Evolutionary conservation across 2,797 vertebrate genomes (phyloP).

Genomic region (Glyptemys insculpta): DNA sequence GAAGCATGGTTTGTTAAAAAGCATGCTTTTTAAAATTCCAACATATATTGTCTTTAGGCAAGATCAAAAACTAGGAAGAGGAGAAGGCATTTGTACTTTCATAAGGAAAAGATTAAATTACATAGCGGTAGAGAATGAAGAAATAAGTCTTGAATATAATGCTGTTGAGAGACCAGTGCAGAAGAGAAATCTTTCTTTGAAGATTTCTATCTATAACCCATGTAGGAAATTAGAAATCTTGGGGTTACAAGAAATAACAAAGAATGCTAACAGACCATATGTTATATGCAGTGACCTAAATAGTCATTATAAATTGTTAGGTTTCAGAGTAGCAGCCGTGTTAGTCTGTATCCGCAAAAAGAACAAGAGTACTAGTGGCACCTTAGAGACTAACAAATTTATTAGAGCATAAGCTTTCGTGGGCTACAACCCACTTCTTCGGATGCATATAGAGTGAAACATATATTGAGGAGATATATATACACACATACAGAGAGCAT

Average conservation of each 20-base stretch:
- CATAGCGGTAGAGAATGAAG: not conserved
- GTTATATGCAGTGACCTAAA: not conserved
- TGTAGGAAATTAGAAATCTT: not conserved
- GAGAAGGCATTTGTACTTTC: too few relatives aligned
- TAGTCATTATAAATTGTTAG: not conserved
- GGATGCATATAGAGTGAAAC: too few relatives aligned
- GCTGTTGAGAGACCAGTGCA: not conserved
- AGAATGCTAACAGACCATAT: not conserved
- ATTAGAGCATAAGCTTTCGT: too few relatives aligned
- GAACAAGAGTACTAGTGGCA: too few relatives aligned
- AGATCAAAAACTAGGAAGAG: not conserved
- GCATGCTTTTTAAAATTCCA: not conserved
- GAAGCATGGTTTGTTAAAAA: not conserved
- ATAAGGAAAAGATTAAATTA: not conserved
- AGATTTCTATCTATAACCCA: not conserved
- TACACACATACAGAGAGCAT: too few relatives aligned
- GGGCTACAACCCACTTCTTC: too few relatives aligned
- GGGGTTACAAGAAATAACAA: not conserved
- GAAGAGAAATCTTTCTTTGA: not conserved
- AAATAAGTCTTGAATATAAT: not conserved
- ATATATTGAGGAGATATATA: too few relatives aligned
- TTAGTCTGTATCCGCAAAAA: too few relatives aligned
- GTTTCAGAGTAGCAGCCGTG: too few relatives aligned
- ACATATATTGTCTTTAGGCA: not conserved
- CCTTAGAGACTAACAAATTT: too few relatives aligned